Conservation (phyloP, 2,888 invertebrate genomes). For the Drosophila paranaensis region DNA sequence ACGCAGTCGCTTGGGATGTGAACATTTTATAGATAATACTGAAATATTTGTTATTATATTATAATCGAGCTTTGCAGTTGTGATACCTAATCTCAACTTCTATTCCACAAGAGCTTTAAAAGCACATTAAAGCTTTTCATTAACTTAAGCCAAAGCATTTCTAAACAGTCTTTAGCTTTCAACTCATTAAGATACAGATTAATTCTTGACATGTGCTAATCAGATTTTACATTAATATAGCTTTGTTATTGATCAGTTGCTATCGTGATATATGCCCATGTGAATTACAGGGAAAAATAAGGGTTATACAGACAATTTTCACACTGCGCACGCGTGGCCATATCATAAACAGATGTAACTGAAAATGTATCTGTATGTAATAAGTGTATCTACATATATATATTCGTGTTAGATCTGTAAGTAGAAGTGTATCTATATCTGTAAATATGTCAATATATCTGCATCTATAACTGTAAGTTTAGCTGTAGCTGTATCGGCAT, state of each 20-base stretch:
- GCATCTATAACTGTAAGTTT: neutral
- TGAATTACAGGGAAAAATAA: neutral
- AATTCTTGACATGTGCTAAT: neutral
- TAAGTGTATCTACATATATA: neutral
- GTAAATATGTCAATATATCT: neutral
- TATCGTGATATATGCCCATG: neutral
- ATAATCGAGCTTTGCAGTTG: neutral
- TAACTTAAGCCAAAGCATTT: neutral
- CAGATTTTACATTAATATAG: neutral
- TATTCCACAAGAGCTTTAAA: neutral
- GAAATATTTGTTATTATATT: neutral
- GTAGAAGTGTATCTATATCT: neutral
- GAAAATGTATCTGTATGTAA: conserved; percentile 17
- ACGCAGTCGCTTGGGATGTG: neutral
- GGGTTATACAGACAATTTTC: neutral
- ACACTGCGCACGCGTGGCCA: conserved; percentile 12
- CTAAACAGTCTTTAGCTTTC: neutral
- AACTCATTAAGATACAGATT: neutral
- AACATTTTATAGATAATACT: neutral
- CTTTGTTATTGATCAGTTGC: neutral
- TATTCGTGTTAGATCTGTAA: neutral
- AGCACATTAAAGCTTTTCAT: too few relatives aligned
- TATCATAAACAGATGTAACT: neutral
- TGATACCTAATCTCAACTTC: neutral
- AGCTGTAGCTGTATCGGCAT: neutral